Conservation (phyloP, 2,113 vertebrate genomes). For the mouse (Mus musculus) region DNA sequence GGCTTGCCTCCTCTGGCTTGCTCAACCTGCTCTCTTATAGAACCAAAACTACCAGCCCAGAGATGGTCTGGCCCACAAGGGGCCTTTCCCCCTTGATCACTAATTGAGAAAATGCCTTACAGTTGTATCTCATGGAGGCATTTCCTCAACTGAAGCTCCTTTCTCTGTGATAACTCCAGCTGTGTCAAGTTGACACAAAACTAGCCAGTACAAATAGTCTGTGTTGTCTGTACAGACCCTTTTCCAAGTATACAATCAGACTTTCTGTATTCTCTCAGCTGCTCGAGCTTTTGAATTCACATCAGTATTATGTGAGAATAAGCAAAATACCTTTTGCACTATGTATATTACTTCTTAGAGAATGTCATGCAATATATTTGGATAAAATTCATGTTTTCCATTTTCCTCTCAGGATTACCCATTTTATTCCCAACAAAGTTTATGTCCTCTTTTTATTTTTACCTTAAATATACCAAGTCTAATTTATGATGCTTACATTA, state of each 20-base stretch:
- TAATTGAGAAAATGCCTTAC: no score
- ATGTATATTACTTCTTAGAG: background rate
- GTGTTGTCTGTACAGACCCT: background rate
- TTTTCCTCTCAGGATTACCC: background rate
- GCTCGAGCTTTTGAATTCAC: background rate
- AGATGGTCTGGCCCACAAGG: no score
- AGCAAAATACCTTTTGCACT: background rate
- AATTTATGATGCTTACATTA: background rate
- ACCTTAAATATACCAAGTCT: background rate
- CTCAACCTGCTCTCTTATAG: no score
- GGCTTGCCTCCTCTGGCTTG: no score
- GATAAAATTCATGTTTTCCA: background rate
- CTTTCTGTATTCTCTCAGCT: background rate
- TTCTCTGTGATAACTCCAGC: no score
- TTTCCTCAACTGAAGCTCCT: no score
- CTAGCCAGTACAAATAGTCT: background rate
- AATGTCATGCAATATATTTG: background rate
- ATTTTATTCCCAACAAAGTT: background rate
- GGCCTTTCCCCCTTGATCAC: no score
- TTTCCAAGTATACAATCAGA: background rate
- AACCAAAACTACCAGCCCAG: no score
- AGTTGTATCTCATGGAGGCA: no score
- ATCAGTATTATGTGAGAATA: background rate
- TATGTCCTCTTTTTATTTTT: background rate
- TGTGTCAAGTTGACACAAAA: no score